Base-by-base conservation (phyloP, 2,888 invertebrate species). In the Pollenia griseotomentosa region DNA sequence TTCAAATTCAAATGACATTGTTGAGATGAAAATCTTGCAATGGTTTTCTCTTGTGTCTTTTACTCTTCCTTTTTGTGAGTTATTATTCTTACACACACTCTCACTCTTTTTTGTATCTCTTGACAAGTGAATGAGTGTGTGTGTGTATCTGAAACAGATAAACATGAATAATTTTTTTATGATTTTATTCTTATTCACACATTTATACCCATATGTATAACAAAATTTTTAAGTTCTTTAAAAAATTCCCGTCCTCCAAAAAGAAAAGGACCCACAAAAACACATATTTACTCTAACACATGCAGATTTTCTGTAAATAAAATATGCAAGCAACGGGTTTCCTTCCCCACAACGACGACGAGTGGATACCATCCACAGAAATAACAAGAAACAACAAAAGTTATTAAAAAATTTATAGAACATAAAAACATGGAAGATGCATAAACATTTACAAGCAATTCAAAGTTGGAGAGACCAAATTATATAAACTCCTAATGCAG, bases 261-360 rank as follows among this genome's bases (percentile, higher is more conserved):
- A 44, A 42, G n/a, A 63, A 63, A 63, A 16, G 44, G 11, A 63
- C 12, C 12, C n/a, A 55, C 55, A 55, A 55, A 55, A 55, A 78
- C 16, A 44, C 23, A 57, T 57, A 65, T 71, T 71, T 48, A 46
- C 63, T 46, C 23, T 66, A 66, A 66, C 74, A 68, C 59, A 66
- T 82, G 51, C 57, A 66, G 59, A 81, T 66, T 81, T 57, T 74
- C 19, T 74, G 42, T 68, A 68, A 59, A 68, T 51, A 74, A 57
- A 51, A 46, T 74, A 59, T 68, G 65, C 57, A 23, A 68, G 51
- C 61, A 57, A 53, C 42, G 48, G 44, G 48, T 48, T 71, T 55
- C 51, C 19, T 46, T 46, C 48, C 16, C 40, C 5, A 40, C 5
- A 40, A 12, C 9, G 40, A 53, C 53, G 33, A 48, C 23, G 14